Evolutionary conservation across 2,113 vertebrate genomes (phyloP).

Genomic region (Syrrhaptes paradoxus): DNA sequence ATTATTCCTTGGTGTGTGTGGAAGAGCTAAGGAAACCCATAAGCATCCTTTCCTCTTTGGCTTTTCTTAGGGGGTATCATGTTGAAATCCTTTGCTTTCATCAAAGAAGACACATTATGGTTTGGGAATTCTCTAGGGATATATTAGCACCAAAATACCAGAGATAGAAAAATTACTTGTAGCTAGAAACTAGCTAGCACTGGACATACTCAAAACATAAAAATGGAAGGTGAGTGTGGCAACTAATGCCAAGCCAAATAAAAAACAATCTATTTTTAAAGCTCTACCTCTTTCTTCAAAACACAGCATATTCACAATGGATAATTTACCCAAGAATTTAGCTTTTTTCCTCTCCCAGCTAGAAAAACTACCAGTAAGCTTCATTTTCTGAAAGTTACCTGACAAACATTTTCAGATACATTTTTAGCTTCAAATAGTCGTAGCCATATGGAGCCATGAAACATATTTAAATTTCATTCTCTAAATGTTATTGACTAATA

Average conservation of each 20-base stretch:
- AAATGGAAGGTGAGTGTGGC: neutral
- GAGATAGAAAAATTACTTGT: neutral
- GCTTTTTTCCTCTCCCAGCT: neutral
- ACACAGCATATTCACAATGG: neutral
- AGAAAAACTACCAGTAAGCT: neutral
- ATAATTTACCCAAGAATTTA: neutral
- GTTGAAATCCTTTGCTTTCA: neutral
- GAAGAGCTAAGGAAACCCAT: neutral
- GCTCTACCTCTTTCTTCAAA: neutral
- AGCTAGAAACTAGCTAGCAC: neutral
- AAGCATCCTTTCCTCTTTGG: neutral
- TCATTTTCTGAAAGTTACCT: neutral
- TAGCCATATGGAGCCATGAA: neutral
- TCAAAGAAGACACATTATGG: neutral
- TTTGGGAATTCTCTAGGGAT: slow-evolving; percentile 15
- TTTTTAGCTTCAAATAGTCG: neutral
- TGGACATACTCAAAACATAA: neutral
- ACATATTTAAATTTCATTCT: neutral
- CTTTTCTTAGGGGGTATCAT: neutral
- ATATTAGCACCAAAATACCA: neutral
- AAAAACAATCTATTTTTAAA: neutral
- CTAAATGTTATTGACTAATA: neutral
- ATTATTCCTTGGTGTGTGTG: neutral
- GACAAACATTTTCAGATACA: neutral
- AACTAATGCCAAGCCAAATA: neutral